A percentile compares a stretch with the other conserved stretches of the same genome.
phyloP scores from a whole-genome alignment of 2,888 invertebrate species.

The Galeruca laticollis region DNA sequence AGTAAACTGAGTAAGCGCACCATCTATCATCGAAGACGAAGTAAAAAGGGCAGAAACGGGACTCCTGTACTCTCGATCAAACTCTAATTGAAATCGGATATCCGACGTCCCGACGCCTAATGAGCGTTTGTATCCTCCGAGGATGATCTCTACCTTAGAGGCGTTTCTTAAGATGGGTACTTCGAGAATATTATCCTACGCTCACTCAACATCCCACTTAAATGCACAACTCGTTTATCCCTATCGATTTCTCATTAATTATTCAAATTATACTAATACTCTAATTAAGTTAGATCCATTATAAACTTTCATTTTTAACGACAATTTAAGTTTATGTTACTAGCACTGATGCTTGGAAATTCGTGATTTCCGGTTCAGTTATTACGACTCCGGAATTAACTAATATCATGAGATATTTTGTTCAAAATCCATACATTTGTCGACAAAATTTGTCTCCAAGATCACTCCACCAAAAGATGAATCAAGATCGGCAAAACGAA shows the following conservation, averaged over 20 bases:
- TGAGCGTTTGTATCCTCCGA: constrained; percentile 59
- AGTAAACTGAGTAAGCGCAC: constrained; percentile 48
- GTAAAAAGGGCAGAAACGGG: constrained; percentile 63
- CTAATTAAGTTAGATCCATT: constrained; percentile 24
- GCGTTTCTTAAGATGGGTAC: constrained; percentile 60
- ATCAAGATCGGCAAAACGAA: no score
- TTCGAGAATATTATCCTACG: constrained; percentile 61
- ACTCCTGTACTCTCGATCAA: constrained; percentile 65
- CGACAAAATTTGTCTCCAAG: no score
- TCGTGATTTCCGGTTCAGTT: no score
- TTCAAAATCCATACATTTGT: no score
- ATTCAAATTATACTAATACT: constrained; percentile 49
- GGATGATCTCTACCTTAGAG: constrained; percentile 51
- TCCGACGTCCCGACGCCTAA: constrained; percentile 56
- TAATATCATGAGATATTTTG: no score
- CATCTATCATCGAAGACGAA: constrained; percentile 63
- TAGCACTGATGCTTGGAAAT: no score
- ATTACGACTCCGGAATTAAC: no score
- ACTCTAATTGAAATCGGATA: constrained; percentile 66
- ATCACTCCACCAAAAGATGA: no score
- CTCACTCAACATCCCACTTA: constrained; percentile 56
- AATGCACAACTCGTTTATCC: constrained; percentile 61
- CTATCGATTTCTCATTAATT: constrained; percentile 61
- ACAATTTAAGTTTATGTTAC: background rate
- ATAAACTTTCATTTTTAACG: background rate